A percentile compares a stretch with the other conserved stretches of the same genome.
phyloP scores from a whole-genome alignment of 2,888 invertebrate species.

The Pteria penguin region DNA sequence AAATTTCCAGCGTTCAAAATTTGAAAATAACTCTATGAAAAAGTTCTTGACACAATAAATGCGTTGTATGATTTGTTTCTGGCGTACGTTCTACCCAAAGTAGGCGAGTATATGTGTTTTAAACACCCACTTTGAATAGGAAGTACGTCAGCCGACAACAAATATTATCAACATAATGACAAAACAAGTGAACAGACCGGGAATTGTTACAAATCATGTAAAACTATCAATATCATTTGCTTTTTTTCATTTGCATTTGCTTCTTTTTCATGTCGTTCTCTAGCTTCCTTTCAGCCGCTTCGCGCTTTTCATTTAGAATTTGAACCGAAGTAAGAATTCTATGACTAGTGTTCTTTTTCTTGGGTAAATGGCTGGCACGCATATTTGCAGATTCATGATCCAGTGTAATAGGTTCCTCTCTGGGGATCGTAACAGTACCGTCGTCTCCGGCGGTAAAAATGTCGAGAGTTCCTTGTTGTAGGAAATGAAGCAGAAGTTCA shows the following conservation, averaged over 20 bases:
- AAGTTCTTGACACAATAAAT: too few relatives aligned
- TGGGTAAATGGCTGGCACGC: neutral
- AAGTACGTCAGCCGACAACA: too few relatives aligned
- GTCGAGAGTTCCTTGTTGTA: neutral
- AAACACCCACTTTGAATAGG: too few relatives aligned
- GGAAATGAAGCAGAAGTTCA: neutral
- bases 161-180: neutral
- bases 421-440: neutral
- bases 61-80: too few relatives aligned
- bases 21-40: too few relatives aligned
- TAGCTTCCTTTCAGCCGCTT: slow-evolving; percentile 3
- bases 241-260: neutral
- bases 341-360: neutral
- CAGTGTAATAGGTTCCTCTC: too few relatives aligned
- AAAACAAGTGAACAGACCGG: neutral
- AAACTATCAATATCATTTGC: neutral
- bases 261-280: slow-evolving; percentile 7
- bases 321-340: slow-evolving; percentile 5
- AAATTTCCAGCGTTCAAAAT: too few relatives aligned
- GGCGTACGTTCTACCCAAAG: too few relatives aligned
- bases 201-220: neutral
- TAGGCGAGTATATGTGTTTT: too few relatives aligned
- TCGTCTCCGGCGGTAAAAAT: neutral
- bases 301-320: slow-evolving; percentile 1
- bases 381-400: neutral